Base-by-base conservation (phyloP, 2,797 vertebrate genomes). In the Oceanodroma leucorhoa region DNA sequence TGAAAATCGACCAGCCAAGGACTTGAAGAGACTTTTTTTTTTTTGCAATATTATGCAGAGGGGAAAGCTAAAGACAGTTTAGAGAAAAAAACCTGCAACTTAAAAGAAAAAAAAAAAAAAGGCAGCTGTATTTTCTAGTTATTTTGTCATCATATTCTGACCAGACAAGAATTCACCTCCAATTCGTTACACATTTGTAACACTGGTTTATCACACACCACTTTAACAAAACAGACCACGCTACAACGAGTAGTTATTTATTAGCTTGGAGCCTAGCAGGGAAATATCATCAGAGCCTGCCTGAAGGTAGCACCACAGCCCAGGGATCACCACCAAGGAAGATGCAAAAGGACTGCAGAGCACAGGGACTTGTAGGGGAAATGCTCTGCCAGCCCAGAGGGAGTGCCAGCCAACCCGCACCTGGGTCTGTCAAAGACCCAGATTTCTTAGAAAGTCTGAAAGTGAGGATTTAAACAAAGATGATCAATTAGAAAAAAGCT, bases 291-390 rank as follows among this genome's bases (percentile, higher is more conserved):
- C 0, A 0, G 32, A 40, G 32, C 29, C 50, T 72, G 87, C 72
- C 88, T 50, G 45, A 72, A 80, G 41, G 73, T 81, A 86, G 64
- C 46, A 50, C 38, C 11, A 13, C 8, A 67, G 26, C 57, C n/a
- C 40, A 65, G 46, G 41, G n/a, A 10, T 58, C 4, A 0, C 1
- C 1, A 41, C 10, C 3, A 7, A 53, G 75, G 29, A 34, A 78
- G 29, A 38, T 32, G 17, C 6, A 62, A 21, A 78, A 87, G 34
- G 24, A 24, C 14, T 43, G 54, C 40, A 71, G 30, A 72, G 45
- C 30, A 60, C 29, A 3, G 77, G 51, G 46, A 62, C 57, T 48
- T 20, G 26, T 1, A 76, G 14, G 22, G 38, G 13, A 51, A 55
- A 82, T 4, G 30, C 36, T 73, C 69, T 85, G 48, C 48, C 55